A percentile compares a stretch with the other conserved stretches of the same genome.
phyloP scores from a whole-genome alignment of 2,888 invertebrate species.

The Lymantria dispar region DNA sequence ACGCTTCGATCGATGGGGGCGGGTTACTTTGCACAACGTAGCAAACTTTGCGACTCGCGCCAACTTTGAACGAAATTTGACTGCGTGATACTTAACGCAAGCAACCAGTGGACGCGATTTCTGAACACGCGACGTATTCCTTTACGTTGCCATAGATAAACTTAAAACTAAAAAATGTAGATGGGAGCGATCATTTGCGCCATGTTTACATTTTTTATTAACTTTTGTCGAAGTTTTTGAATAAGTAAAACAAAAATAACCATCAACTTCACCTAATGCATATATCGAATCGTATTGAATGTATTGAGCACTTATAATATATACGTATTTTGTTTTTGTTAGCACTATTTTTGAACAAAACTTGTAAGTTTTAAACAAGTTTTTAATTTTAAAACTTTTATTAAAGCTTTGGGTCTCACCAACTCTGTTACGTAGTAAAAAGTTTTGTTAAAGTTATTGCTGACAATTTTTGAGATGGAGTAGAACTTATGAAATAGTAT shows the following conservation, averaged over 20 bases:
- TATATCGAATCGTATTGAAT: neutral
- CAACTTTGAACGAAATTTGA: slow-evolving; percentile 67
- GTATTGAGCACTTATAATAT: neutral
- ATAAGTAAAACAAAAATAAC: slow-evolving; percentile 8
- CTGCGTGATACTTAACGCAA: slow-evolving; percentile 46
- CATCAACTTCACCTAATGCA: neutral
- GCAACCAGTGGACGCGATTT: slow-evolving; percentile 65
- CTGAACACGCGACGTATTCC: slow-evolving; percentile 26
- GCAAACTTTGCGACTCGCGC: slow-evolving; percentile 61
- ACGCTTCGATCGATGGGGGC: slow-evolving; percentile 67
- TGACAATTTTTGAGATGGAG: neutral
- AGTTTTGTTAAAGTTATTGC: neutral
- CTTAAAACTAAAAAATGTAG: neutral
- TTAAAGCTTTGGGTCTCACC: neutral
- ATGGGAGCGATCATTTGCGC: neutral
- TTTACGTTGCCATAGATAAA: slow-evolving; percentile 6
- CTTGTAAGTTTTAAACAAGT: neutral
- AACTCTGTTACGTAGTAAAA: neutral
- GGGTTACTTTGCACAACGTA: slow-evolving; percentile 47
- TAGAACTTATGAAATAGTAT: too few species aligned
- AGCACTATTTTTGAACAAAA: neutral
- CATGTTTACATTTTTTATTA: slow-evolving; percentile 13
- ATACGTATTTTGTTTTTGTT: neutral
- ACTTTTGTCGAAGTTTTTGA: slow-evolving; percentile 17
- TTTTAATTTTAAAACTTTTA: neutral